These are phyloP conservation scores for Arge pagana DNA, from an alignment of 2,888 invertebrate species.

Conservation along the genomic window DNA sequence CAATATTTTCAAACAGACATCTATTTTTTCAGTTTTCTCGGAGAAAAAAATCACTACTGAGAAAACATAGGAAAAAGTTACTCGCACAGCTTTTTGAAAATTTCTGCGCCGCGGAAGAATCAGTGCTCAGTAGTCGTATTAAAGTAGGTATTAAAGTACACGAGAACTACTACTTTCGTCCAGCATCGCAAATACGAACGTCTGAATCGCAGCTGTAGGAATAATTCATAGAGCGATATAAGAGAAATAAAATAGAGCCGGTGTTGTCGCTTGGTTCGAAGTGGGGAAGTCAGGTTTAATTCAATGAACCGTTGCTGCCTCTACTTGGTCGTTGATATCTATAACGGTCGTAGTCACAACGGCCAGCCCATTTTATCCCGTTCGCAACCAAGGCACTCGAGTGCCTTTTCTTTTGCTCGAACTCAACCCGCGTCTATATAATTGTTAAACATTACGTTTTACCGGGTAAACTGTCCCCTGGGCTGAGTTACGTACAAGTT, in stretches of 20 bases:
- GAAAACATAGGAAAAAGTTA: too few species aligned
- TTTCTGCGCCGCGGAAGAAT: too few species aligned
- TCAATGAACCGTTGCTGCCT: constrained; percentile 6
- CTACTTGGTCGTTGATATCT: neutral
- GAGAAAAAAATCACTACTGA: too few species aligned
- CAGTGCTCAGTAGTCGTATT: too few species aligned
- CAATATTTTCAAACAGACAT: too few species aligned
- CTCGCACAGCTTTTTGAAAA: too few species aligned
- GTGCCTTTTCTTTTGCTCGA: neutral
- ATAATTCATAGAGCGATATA: constrained; percentile 12
- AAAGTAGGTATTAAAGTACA: too few species aligned
- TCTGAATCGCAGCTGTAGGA: constrained; percentile 7
- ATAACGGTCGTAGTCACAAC: neutral
- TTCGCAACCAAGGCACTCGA: neutral
- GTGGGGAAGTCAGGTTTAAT: constrained; percentile 12
- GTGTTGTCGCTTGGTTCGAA: neutral
- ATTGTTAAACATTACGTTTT: constrained; percentile 15
- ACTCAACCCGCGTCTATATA: constrained; percentile 8
- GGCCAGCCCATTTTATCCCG: too few species aligned
- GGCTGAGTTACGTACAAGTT: constrained; percentile 5
- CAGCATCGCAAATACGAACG: too few species aligned
- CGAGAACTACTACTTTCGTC: too few species aligned
- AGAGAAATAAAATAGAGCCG: constrained; percentile 11
- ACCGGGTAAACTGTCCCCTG: constrained; percentile 13
- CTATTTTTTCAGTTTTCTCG: too few species aligned